Evolutionary conservation across 2,113 vertebrate species (phyloP).

Genomic region (Nyctereutes procyonoides): DNA sequence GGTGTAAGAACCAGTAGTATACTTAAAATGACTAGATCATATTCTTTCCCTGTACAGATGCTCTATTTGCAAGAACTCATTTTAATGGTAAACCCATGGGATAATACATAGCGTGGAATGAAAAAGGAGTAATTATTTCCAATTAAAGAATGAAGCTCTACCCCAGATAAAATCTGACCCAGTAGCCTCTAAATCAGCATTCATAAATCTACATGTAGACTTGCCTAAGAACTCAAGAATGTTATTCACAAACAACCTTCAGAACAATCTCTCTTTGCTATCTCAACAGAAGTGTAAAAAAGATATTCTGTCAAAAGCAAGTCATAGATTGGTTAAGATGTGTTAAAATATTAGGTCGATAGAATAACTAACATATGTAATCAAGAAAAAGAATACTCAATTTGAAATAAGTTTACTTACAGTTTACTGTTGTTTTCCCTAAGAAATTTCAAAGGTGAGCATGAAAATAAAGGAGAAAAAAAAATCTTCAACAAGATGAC

Average conservation of each 20-base stretch:
- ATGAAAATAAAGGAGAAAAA: slow-evolving; percentile 85
- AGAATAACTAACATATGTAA: not conserved
- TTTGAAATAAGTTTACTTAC: slow-evolving; percentile 83
- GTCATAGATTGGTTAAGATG: slow-evolving; percentile 4
- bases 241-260: not conserved
- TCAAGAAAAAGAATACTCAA: slow-evolving; percentile 62
- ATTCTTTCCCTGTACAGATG: not conserved
- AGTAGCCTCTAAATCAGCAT: not conserved
- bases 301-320: slow-evolving; percentile 5
- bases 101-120: not conserved
- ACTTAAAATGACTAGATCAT: not conserved
- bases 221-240: not conserved
- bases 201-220: not conserved
- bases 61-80: not conserved
- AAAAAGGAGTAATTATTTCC: not conserved
- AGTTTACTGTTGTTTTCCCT: slow-evolving; percentile 85
- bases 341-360: not conserved
- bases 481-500: slow-evolving; percentile 69
- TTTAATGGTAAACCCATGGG: not conserved
- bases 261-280: not conserved
- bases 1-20: not conserved
- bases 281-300: not conserved
- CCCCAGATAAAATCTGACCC: not conserved
- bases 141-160: not conserved
- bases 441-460: slow-evolving; percentile 86